These are phyloP conservation scores for Mormyrus proboscirostris DNA, from an alignment of 2,797 vertebrate genomes.

Conservation along the genomic window DNA sequence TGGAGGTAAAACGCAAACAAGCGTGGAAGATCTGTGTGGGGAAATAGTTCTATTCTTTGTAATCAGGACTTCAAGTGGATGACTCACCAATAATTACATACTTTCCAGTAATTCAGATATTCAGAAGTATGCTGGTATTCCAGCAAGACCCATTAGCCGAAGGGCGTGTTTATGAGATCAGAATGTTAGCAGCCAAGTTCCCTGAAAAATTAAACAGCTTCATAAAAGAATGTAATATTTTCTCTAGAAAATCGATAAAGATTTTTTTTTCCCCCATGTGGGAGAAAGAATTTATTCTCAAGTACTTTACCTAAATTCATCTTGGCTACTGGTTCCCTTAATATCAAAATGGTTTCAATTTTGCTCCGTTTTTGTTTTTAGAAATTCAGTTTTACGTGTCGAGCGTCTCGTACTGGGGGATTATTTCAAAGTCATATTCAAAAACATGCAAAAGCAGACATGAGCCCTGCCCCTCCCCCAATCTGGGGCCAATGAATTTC, in stretches of 20 bases:
- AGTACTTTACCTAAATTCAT: not conserved
- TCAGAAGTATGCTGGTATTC: not conserved
- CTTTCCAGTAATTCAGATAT: not conserved
- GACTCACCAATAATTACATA: not conserved
- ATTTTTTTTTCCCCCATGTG: not conserved
- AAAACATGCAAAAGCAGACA: conserved; percentile 31
- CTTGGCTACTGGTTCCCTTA: conserved; percentile 2
- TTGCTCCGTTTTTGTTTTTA: not conserved
- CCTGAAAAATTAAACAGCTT: conserved; percentile 4
- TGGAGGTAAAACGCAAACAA: not conserved
- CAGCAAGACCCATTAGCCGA: not conserved
- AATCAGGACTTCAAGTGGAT: not conserved
- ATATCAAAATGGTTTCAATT: conserved; percentile 19
- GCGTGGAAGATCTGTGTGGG: not conserved
- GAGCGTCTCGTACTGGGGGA: not conserved
- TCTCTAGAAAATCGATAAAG: not conserved
- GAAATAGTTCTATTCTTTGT: not conserved
- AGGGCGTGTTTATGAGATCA: not conserved
- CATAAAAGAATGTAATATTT: conserved; percentile 4
- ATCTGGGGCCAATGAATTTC: conserved; percentile 17
- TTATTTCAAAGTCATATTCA: conserved; percentile 32
- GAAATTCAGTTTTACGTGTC: not conserved
- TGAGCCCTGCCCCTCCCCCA: too few species aligned
- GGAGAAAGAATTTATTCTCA: not conserved
- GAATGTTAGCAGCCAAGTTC: not conserved